Evolutionary conservation across 2,888 invertebrate species (phyloP).

Genomic region (Drosophila anomalata): DNA sequence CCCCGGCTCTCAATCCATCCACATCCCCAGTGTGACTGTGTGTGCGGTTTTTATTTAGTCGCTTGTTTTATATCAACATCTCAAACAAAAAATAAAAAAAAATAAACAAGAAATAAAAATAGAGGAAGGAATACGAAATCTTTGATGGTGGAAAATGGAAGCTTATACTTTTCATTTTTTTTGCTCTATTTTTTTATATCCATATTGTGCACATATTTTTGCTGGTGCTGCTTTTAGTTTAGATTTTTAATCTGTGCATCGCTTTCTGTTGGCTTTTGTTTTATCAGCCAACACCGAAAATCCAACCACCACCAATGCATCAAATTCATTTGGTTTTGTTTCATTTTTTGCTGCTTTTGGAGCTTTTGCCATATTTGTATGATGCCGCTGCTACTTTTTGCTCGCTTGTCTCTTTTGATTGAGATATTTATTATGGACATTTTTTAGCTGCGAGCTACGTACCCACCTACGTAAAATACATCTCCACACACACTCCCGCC

Average conservation of each 20-base stretch:
- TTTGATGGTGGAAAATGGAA: constrained; percentile 73
- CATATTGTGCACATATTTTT: constrained; percentile 38
- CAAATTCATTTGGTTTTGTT: constrained; percentile 70
- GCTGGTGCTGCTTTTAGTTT: constrained; percentile 49
- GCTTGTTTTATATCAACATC: constrained; percentile 76
- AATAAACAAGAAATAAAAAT: background rate
- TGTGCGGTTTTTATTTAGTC: constrained; percentile 77
- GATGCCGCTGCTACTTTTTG: constrained; percentile 48
- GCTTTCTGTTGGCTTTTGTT: constrained; percentile 70
- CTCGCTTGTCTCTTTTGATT: constrained; percentile 71
- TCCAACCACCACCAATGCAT: constrained; percentile 51
- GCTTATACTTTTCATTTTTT: constrained; percentile 57
- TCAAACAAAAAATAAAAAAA: constrained; percentile 31
- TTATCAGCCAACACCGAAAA: constrained; percentile 39
- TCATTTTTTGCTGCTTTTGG: constrained; percentile 46
- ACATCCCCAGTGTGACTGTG: constrained; percentile 42
- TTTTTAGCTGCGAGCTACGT: constrained; percentile 35
- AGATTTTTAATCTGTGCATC: constrained; percentile 68
- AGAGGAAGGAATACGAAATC: constrained; percentile 50
- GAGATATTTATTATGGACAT: constrained; percentile 75
- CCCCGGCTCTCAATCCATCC: constrained; percentile 24
- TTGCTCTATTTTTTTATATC: constrained; percentile 25
- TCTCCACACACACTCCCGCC: background rate
- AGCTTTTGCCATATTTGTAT: constrained; percentile 34
- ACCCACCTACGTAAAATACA: background rate